Evolutionary conservation across 1,140 invertebrate genomes (phyloP).

Genomic region (Achatina immaculata): DNA sequence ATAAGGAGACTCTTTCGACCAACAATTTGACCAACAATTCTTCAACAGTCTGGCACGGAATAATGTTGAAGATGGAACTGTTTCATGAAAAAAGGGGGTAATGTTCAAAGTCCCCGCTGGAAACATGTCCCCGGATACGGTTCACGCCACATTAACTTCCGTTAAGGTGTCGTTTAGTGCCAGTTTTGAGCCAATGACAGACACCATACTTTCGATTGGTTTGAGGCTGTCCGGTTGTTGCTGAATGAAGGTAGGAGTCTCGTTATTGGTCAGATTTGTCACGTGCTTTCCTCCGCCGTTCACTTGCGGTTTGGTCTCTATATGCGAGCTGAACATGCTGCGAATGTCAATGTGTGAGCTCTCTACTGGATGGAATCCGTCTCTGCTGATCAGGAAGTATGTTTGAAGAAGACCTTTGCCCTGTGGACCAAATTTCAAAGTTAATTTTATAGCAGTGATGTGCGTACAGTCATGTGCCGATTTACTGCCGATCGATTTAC

Average conservation of each 20-base stretch:
- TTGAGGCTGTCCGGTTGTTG: not conserved
- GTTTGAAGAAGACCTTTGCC: conserved; percentile 50
- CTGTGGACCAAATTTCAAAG: no score
- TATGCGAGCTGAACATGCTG: not conserved
- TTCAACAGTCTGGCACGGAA: no score
- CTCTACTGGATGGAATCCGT: conserved; percentile 41
- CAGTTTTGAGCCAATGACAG: not conserved
- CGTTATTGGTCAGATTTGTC: not conserved
- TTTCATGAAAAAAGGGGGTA: no score
- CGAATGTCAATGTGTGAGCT: not conserved
- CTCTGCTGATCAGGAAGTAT: conserved; percentile 46
- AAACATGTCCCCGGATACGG: no score
- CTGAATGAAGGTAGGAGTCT: not conserved
- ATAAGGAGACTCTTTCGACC: no score
- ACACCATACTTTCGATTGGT: not conserved
- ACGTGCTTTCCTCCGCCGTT: not conserved
- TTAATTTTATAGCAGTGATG: no score
- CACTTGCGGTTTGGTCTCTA: not conserved
- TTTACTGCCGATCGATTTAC: no score
- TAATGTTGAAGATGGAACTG: no score
- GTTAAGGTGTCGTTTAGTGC: not conserved
- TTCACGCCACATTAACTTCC: not conserved
- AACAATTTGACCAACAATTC: no score
- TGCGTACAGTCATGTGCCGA: no score
- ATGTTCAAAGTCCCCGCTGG: no score